A percentile compares a stretch with the other conserved stretches of the same genome.
These are phyloP conservation scores for Epinephelus lanceolatus DNA, from an alignment of 2,113 vertebrate genomes.

Conservation along the genomic window DNA sequence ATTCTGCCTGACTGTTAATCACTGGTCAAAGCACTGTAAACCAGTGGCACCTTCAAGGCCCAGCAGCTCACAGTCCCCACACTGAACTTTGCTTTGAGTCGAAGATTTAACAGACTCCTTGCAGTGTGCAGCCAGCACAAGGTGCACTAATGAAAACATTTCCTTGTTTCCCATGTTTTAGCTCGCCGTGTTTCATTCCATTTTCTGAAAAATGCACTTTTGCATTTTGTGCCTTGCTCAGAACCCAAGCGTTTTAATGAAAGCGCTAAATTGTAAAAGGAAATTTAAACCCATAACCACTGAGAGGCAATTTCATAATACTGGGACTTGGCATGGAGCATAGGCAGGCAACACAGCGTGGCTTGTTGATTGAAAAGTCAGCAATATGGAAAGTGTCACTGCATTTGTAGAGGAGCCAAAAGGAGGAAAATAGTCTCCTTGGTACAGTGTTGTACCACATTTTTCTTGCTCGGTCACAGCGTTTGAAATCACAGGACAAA, in stretches of 20 bases:
- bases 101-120: slow-evolving; percentile 12
- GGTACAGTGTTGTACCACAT: slow-evolving; percentile 11
- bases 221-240: slow-evolving; percentile 26
- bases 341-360: slow-evolving; percentile 8
- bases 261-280: slow-evolving; percentile 64
- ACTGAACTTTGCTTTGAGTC: slow-evolving; percentile 3
- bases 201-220: slow-evolving; percentile 38
- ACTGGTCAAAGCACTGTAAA: slow-evolving; percentile 38
- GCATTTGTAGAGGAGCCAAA: slow-evolving; percentile 37
- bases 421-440: slow-evolving; percentile 25
- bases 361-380: slow-evolving; percentile 71
- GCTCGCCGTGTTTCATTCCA: slow-evolving; percentile 2
- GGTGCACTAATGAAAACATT: slow-evolving; percentile 25
- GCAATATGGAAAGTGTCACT: slow-evolving; percentile 58
- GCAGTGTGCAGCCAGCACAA: slow-evolving; percentile 2
- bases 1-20: slow-evolving; percentile 46
- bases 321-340: slow-evolving; percentile 50
- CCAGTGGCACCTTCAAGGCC: neutral
- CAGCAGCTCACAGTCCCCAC: neutral
- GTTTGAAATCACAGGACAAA: slow-evolving; percentile 14
- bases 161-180: slow-evolving; percentile 11
- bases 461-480: slow-evolving; percentile 18
- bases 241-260: slow-evolving; percentile 55
- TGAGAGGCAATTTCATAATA: slow-evolving; percentile 66
- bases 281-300: slow-evolving; percentile 64